Conservation (phyloP, 53 echinoderm and acorn worm species). For the Luidia sarsii region DNA sequence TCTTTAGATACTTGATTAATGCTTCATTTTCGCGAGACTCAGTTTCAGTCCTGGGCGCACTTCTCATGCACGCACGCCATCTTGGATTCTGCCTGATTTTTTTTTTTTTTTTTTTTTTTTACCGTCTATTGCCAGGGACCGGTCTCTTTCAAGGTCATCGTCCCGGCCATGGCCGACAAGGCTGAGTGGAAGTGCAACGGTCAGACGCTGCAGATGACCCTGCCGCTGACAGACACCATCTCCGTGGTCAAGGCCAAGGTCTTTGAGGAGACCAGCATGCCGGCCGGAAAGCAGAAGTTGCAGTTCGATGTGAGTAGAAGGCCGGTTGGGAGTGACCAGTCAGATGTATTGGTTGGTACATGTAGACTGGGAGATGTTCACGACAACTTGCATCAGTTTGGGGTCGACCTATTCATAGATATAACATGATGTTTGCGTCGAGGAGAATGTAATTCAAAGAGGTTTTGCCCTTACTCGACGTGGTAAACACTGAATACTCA, state of each 20-base stretch:
- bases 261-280: conserved; percentile 91
- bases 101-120: conserved; percentile 11
- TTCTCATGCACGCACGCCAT: background rate
- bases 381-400: too few species aligned
- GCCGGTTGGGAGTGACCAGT: too few species aligned
- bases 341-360: too few species aligned
- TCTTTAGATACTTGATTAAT: too few species aligned
- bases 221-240: conserved; percentile 92
- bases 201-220: conserved; percentile 80
- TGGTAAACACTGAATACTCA: too few species aligned
- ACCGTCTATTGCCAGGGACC: conserved; percentile 71
- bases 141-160: conserved; percentile 76
- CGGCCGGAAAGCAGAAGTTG: conserved; percentile 96
- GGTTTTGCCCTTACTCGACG: too few species aligned
- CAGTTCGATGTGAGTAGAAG: conserved; percentile 95
- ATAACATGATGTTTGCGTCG: too few species aligned
- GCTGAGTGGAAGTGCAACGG: conserved; percentile 94
- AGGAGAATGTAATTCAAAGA: too few species aligned
- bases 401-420: too few species aligned
- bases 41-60: too few species aligned
- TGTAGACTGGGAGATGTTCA: too few species aligned
- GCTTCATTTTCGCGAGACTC: too few species aligned
- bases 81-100: background rate
- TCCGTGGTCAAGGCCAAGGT: conserved; percentile 97
- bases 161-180: conserved; percentile 81